Base-by-base conservation (phyloP, 2,888 invertebrate genomes). In the Abrostola triplasia region DNA sequence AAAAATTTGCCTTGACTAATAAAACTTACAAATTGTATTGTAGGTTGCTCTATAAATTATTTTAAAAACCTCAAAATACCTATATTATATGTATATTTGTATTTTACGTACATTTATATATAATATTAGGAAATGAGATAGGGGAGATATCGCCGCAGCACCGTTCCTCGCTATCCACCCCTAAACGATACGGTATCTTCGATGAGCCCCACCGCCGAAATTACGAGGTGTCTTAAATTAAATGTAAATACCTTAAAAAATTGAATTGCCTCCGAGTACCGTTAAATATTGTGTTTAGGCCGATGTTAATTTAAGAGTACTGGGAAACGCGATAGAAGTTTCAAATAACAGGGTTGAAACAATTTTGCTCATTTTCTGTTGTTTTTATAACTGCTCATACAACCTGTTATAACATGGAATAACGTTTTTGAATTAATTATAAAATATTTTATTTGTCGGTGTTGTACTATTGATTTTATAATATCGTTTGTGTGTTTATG, bases 231-330 rank as follows among this genome's bases (percentile, higher is more conserved):
- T 75, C 75, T 67, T 66, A 84, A 84, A 85, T 86, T 83, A 82
- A 86, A 84, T 76, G 82, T 84, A 86, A 86, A 86, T 83, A 84
- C 79, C 76, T 77, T 76, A 69, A 83, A 82, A 84, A 84, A 80
- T 78, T 80, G 72, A 81, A 76, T 81, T 77, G 64, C 65, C 59
- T 68, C 77, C 77, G 75, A 77, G 71, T 75, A 67, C 57, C 12
- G 42, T 13, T 56, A 64, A 75, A 79, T 66, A 69, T 64, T 72
- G 55, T 60, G 61, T 66, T 74, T 53, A 54, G 50, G 36, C 58
- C 53, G 74, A 77, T 79, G 64, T 74, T 76, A 74, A 79, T 79
- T 76, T 76, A 64, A 72, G 79, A 70, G 78, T 72, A 64, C 64
- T 60, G 51, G 37, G 65, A 69, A 69, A 69, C 61, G 47, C 72